Base-by-base conservation (phyloP, 2,888 invertebrate species). In the Thalpophila matura region DNA sequence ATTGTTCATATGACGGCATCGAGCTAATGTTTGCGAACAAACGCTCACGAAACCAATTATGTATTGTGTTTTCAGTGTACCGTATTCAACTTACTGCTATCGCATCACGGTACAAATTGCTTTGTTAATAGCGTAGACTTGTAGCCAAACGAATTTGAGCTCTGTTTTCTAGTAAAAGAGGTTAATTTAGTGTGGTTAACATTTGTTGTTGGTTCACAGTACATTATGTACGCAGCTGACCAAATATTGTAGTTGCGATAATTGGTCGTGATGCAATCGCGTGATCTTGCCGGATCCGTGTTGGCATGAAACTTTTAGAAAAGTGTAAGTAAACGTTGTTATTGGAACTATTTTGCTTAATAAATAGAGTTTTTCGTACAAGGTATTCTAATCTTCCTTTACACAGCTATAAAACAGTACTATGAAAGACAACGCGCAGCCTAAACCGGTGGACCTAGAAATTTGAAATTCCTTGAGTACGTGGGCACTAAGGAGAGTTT, bases 221-320 rank as follows among this genome's bases (percentile, higher is more conserved):
- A 78, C 72, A 81, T 79, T 83, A 86, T 83, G 86, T 86, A 86
- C 92, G 89, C 94, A 95, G 95, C 94, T 95, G 94, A 93, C 89
- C 94, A 95, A 95, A 94, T 94, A 95, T 93, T 94, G 92, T 92
- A 91, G 86, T 89, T 87, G 90, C 89, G 93, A 93, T 95, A 94
- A 94, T 94, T 94, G 93, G 89, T 88, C 88, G 90, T 94, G 94
- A 93, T 92, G 94, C 91, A 94, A 94, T 94, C 89, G 90, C 91
- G 89, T 90, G 93, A 91, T 91, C 90, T 90, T 81, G 79, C 79
- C 81, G 84, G 70, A 80, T 79, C 68, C 69, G 72, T 80, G 80
- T 75, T 76, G 66, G 67, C 71, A 74, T 65, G 65, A 65, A 46
- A 65, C 51, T 78, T 78, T 79, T 73, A 55, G 51, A 68, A 75